These are phyloP conservation scores for Sprattus sprattus DNA, from an alignment of 2,113 vertebrate species.

Conservation along the genomic window DNA sequence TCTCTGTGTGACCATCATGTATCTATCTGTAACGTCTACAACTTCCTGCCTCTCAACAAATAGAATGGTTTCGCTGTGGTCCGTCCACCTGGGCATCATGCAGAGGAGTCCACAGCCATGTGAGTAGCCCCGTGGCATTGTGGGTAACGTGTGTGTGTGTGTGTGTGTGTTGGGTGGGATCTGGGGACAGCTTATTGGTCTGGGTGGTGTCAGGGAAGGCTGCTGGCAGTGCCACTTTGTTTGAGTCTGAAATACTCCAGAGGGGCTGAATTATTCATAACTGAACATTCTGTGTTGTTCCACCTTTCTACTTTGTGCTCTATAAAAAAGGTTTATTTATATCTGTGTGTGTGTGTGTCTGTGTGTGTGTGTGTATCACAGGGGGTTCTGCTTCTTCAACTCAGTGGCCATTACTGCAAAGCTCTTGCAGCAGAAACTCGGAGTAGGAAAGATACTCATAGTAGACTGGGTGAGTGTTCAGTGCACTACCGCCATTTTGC, in stretches of 20 bases:
- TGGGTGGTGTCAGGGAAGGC: neutral
- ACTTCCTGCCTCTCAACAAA: neutral
- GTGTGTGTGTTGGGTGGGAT: too few relatives aligned
- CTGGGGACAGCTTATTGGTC: neutral
- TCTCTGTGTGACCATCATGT: neutral
- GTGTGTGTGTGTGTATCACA: conserved; percentile 33
- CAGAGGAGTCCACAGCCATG: conserved; percentile 87
- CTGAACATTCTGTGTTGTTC: neutral
- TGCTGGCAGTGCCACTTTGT: neutral
- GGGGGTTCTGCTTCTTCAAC: conserved; percentile 70
- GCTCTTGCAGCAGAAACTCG: conserved; percentile 65
- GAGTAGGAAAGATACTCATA: conserved; percentile 63
- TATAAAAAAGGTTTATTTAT: conserved; percentile 16
- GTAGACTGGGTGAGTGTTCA: conserved; percentile 63
- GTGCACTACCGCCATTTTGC: neutral
- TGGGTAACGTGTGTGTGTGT: neutral
- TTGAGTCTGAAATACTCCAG: conserved; percentile 3
- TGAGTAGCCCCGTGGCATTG: conserved; percentile 57
- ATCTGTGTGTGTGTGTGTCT: conserved; percentile 14
- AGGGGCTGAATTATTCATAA: conserved; percentile 1
- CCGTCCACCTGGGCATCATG: conserved; percentile 84
- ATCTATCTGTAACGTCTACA: neutral
- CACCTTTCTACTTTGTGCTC: conserved; percentile 1
- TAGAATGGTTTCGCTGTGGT: conserved; percentile 88
- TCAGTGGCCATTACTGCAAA: conserved; percentile 65